phyloP scores from a whole-genome alignment of 2,113 vertebrate genomes.

The Corythoichthys intestinalis region DNA sequence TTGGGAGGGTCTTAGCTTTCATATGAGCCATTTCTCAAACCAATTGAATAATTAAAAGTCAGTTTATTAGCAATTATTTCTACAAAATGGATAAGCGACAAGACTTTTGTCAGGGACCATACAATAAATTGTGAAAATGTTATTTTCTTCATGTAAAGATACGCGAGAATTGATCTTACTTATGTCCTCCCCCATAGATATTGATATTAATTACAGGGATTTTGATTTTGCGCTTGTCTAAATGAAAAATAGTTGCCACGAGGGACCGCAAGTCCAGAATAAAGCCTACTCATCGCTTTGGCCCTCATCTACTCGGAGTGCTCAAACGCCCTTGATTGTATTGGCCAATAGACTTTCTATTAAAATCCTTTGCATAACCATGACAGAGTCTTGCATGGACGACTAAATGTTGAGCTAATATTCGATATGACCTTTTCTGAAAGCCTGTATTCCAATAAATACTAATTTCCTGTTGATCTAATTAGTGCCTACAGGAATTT shows the following conservation, averaged over 20 bases:
- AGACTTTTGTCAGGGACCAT: too few relatives aligned
- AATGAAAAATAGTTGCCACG: not conserved
- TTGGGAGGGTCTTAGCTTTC: too few relatives aligned
- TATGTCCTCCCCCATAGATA: not conserved
- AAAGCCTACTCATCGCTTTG: not conserved
- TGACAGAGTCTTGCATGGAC: slow-evolving; percentile 38
- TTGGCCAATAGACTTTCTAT: slow-evolving; percentile 40
- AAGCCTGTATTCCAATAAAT: slow-evolving; percentile 62
- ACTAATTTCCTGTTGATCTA: slow-evolving; percentile 69
- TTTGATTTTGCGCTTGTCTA: not conserved
- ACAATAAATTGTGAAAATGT: too few relatives aligned
- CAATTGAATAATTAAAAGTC: too few relatives aligned
- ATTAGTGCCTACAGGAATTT: slow-evolving; percentile 60
- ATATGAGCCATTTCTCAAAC: too few relatives aligned
- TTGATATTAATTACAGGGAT: not conserved
- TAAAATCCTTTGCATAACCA: slow-evolving; percentile 44
- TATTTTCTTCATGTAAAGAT: too few relatives aligned
- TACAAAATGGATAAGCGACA: too few relatives aligned
- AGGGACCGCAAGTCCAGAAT: not conserved
- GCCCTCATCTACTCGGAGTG: not conserved
- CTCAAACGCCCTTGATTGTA: slow-evolving; percentile 34
- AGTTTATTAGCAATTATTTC: too few relatives aligned
- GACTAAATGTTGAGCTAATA: slow-evolving; percentile 56
- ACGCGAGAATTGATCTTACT: not conserved
- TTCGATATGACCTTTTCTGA: slow-evolving; percentile 64